Evolutionary conservation across 2,797 vertebrate genomes (phyloP), one percentile per base, ranked within the genome.

Genomic region (Pyrocephalus nanus): DNA sequence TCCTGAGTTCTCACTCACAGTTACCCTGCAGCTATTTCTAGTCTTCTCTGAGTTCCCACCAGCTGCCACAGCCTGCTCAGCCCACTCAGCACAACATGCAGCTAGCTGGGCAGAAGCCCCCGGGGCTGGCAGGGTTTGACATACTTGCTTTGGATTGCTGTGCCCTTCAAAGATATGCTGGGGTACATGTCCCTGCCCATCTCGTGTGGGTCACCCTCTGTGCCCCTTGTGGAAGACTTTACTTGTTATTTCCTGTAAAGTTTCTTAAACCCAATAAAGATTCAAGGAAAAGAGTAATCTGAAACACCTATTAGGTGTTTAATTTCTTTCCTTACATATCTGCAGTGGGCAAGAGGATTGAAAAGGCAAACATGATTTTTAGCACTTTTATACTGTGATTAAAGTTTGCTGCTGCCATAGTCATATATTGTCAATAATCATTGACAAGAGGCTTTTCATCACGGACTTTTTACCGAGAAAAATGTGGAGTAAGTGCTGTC

Each of bases 381-480:
- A 73, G 30, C 87, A 67, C 82, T 91, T 93, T 88, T 86, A 45
- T 90, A 82, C 70, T 57, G 32, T 30, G 48, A 94, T 92, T 92
- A 88, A 96, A 65, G 61, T 79, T 79, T 92, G 72, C 70, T 69
- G 58, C 47, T 86, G 36, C 65, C 26, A 62, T 26, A 61, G 84
- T 48, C 55, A 47, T 65, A n/a, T 45, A n/a, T n/a, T 65, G 27
- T 90, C 60, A 60, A 36, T 48, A 90, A 90, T 88, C 71, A 92
- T 70, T 96, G 74, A 67, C 55, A 90, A 43, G 34, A 86, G 3
- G 5, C 36, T 77, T 97, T 96, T 94, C 43, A 65, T 96, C 47
- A 85, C 19, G 45, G 36, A 27, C 27, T 54, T 92, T 85, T 42
- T 84, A 51, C 47, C 32, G 17, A 21, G 25, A 84, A 66, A 75